Percentiles rank a stretch among this genome's conserved stretches.
These are phyloP conservation scores for Baryphthengus martii DNA, from an alignment of 2,113 vertebrate species.

Conservation along the genomic window DNA sequence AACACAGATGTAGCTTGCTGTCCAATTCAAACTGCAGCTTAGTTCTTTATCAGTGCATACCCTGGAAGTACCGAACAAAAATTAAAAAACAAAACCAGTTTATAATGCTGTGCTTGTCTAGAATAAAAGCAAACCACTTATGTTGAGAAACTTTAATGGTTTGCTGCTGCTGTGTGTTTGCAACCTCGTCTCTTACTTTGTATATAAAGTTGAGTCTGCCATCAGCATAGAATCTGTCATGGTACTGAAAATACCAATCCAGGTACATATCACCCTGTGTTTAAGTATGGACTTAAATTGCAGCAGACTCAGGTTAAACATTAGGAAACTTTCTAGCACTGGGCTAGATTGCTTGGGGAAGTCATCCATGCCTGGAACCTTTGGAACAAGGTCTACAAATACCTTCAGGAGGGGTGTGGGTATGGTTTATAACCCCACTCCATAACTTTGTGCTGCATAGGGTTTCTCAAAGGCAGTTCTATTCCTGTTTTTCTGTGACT, in stretches of 20 bases:
- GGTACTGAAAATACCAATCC: neutral
- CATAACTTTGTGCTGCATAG: neutral
- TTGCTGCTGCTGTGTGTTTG: neutral
- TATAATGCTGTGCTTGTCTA: neutral
- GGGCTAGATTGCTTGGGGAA: neutral
- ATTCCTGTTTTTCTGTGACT: neutral
- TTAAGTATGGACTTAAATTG: neutral
- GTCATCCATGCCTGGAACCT: neutral
- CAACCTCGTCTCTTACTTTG: neutral
- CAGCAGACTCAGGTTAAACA: neutral
- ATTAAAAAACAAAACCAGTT: neutral
- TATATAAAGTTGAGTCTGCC: neutral
- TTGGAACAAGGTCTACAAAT: neutral
- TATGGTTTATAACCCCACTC: neutral
- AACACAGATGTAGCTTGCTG: neutral
- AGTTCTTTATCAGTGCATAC: neutral
- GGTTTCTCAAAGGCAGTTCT: neutral
- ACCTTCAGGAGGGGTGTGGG: neutral
- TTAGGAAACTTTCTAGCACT: neutral
- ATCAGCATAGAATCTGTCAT: neutral
- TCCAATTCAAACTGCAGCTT: neutral
- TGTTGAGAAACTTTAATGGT: neutral
- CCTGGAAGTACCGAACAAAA: neutral
- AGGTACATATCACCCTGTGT: neutral
- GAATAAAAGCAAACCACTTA: neutral